These are phyloP conservation scores for Calyptommatus sinebrachiatus DNA, from an alignment of 2,113 vertebrate genomes.

Conservation along the genomic window DNA sequence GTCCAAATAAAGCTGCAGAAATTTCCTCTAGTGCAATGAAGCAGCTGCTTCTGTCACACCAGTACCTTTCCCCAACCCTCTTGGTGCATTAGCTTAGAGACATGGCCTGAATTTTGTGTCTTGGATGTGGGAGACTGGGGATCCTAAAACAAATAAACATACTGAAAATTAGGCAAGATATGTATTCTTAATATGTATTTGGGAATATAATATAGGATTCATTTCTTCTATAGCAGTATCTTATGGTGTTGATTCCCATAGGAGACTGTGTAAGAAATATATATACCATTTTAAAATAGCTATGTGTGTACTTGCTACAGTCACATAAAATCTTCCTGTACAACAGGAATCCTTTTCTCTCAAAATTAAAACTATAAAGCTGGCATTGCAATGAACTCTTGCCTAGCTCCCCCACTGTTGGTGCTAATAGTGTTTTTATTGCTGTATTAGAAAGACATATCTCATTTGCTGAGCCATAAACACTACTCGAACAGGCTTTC, in stretches of 20 bases:
- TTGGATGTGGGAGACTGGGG: too few species aligned
- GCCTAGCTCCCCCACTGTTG: slow-evolving; percentile 30
- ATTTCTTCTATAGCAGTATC: slow-evolving; percentile 7
- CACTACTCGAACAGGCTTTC: slow-evolving; percentile 47
- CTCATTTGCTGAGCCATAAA: slow-evolving; percentile 53
- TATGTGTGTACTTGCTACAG: slow-evolving; percentile 38
- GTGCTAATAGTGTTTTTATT: slow-evolving; percentile 54
- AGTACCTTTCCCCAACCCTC: too few species aligned
- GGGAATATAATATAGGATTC: not conserved
- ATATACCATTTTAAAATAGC: slow-evolving; percentile 37
- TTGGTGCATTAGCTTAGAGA: too few species aligned
- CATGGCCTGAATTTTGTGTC: too few species aligned
- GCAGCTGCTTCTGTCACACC: too few species aligned
- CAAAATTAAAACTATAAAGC: slow-evolving; percentile 60
- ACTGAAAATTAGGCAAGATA: not conserved
- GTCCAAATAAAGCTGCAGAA: too few species aligned
- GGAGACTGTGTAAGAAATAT: slow-evolving; percentile 28
- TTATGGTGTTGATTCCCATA: slow-evolving; percentile 15
- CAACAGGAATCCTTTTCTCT: slow-evolving; percentile 35
- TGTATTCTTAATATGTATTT: not conserved
- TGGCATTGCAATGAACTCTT: slow-evolving; percentile 44
- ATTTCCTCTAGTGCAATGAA: too few species aligned
- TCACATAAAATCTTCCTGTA: slow-evolving; percentile 51
- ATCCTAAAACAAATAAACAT: not conserved
- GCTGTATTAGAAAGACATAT: slow-evolving; percentile 42